Evolutionary conservation across 1,140 invertebrate genomes (phyloP).

Genomic region (Octopus sinensis): DNA sequence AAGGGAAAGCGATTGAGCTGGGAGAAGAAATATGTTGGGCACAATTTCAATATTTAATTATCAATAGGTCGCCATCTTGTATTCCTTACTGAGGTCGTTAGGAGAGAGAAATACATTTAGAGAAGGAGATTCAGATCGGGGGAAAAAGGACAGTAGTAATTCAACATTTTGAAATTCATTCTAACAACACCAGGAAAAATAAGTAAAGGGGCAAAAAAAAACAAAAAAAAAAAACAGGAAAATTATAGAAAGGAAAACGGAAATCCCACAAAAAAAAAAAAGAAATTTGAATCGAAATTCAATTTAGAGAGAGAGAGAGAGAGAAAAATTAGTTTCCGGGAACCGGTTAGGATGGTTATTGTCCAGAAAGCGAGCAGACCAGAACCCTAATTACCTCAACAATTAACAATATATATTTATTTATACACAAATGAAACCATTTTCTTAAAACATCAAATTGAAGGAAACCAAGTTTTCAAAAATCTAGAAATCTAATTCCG

Average conservation of each 20-base stretch:
- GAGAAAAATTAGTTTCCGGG: neutral
- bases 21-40: neutral
- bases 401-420: no score
- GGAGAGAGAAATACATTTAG: neutral
- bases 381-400: no score
- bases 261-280: neutral
- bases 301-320: neutral
- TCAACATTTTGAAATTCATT: neutral
- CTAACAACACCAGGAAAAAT: neutral
- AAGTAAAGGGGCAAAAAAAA: neutral
- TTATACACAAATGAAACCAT: no score
- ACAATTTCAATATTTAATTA: constrained; percentile 17
- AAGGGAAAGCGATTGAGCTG: neutral
- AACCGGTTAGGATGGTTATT: neutral
- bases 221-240: neutral
- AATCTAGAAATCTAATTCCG: no score
- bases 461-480: no score
- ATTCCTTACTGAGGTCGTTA: neutral
- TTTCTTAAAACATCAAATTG: no score
- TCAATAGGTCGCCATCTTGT: neutral
- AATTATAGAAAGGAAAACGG: neutral
- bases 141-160: neutral
- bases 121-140: neutral
- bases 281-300: neutral
- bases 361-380: no score